Evolutionary conservation across 2,797 vertebrate genomes (phyloP).

Genomic region (Hafferia zeledoni): DNA sequence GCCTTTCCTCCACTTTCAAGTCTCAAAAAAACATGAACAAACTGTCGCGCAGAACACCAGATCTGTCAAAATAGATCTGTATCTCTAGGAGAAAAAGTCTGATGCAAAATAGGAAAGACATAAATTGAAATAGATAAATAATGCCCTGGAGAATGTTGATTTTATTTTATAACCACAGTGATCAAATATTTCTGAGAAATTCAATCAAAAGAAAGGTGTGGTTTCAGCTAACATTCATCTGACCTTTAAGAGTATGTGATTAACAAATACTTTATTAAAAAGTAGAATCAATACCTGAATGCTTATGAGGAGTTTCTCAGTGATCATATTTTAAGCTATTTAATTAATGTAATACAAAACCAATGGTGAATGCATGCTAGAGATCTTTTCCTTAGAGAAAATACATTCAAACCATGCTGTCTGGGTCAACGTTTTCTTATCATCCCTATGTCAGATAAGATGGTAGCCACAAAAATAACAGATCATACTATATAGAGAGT

Average conservation of each 20-base stretch:
- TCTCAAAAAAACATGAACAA: not conserved
- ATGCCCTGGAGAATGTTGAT: constrained; percentile 7
- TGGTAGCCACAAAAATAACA: not conserved
- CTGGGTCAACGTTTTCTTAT: not conserved
- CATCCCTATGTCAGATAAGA: not conserved
- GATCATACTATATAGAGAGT: not conserved
- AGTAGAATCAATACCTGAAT: constrained; percentile 14
- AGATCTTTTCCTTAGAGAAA: not conserved
- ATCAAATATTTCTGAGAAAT: constrained; percentile 60
- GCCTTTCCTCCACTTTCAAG: constrained; percentile 40
- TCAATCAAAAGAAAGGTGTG: constrained; percentile 5
- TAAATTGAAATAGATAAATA: constrained; percentile 46
- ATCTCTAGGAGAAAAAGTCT: not conserved
- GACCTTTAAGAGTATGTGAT: constrained; percentile 24
- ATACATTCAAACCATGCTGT: not conserved
- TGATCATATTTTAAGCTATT: not conserved
- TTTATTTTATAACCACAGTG: constrained; percentile 21
- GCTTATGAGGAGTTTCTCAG: not conserved
- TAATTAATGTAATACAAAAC: not conserved
- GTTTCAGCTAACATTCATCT: constrained; percentile 24
- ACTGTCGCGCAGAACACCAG: not conserved
- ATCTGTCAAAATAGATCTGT: constrained; percentile 19
- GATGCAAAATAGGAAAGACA: constrained; percentile 27
- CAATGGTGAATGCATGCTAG: not conserved
- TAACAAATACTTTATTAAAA: constrained; percentile 47